Evolutionary conservation across 2,113 vertebrate species (phyloP).

Genomic region (Proteles cristata): DNA sequence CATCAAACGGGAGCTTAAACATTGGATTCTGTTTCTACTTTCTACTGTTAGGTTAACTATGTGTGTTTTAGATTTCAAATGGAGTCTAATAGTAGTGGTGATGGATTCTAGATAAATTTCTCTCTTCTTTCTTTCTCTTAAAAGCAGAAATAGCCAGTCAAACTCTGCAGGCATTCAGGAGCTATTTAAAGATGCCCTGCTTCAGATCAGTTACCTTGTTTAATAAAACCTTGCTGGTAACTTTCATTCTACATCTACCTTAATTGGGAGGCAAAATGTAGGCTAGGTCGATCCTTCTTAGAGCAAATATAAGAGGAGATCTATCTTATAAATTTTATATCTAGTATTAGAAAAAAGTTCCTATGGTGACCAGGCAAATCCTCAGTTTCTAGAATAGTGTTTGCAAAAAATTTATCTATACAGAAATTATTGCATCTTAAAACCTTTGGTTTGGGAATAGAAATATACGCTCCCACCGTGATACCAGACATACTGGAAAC

Average conservation of each 20-base stretch:
- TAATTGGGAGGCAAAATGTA: background rate
- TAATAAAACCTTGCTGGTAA: conserved; percentile 10
- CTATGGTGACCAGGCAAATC: background rate
- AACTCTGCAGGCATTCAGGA: background rate
- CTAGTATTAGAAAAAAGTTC: background rate
- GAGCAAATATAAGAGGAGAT: conserved; percentile 12
- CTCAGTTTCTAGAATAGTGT: background rate
- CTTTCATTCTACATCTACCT: background rate
- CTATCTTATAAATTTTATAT: background rate
- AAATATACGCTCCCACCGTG: background rate
- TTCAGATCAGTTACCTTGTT: conserved; percentile 19
- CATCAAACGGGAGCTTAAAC: background rate
- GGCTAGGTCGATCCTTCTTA: conserved; percentile 8
- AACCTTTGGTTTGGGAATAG: background rate
- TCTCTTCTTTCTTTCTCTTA: background rate
- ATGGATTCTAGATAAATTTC: conserved; percentile 2
- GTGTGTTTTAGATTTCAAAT: background rate
- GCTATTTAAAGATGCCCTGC: conserved; percentile 53
- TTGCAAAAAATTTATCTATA: background rate
- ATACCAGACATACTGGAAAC: background rate
- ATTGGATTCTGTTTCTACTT: background rate
- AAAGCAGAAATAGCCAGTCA: conserved; percentile 1
- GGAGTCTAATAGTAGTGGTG: background rate
- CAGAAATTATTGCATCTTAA: background rate
- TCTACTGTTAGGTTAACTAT: background rate